Base-by-base conservation (phyloP, 2,888 invertebrate genomes). In the Drosophila conformis region DNA sequence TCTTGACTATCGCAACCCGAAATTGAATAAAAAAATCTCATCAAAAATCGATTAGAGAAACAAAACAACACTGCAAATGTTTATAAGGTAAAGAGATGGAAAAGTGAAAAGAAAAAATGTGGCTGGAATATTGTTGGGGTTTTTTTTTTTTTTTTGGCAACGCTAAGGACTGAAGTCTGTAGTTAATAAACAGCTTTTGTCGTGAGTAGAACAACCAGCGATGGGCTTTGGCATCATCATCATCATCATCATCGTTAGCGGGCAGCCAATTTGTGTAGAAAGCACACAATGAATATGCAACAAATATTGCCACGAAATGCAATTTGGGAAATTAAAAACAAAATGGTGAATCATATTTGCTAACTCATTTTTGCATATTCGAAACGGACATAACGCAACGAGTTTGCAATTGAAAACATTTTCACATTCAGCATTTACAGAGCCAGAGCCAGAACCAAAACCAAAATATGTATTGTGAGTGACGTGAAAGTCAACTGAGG, bases 11-110 rank as follows among this genome's bases (percentile, higher is more conserved):
- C 80, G 85, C 76, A 84, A 75, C 80, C 88, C 88, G 74, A 86
- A 88, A 82, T 86, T 88, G 87, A 88, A 88, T 86, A 78, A 77
- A 83, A 86, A 88, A 86, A 86, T 86, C 86, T 86, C 86, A 86
- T 86, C 89, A 86, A 83, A 86, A 86, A 86, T 86, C 86, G 86
- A 86, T 86, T 86, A 88, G 87, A 83, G 83, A 56, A 29, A 67
- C 67, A 72, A 56, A 38, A 67, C 67, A 72, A 53, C 62, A 57
- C 63, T 21, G 76, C 60, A 31, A 62, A 58, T 59, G 29, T 18
- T n/a, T 15, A 31, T 25, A 42, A 42, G 56, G 54, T 15, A 60
- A 42, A 38, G 57, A 48, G 29, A 27, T 35, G 76, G 10, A 38
- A 13, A 48, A 40, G 53, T 21, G 11, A 52, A 8, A 6, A 1